Evolutionary conservation across 2,888 invertebrate species (phyloP).

Genomic region (Amiota communis): DNA sequence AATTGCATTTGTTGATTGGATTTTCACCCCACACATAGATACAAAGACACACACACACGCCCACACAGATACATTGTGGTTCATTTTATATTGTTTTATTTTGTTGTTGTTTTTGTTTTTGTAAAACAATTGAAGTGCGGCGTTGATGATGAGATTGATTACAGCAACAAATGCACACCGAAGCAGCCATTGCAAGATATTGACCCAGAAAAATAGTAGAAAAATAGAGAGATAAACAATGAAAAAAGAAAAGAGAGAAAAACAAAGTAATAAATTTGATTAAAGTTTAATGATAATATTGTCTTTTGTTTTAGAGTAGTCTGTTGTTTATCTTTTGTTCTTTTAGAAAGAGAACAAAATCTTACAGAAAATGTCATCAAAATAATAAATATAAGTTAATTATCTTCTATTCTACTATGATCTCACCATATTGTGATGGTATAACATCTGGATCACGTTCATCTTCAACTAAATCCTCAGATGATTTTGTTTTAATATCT

Average conservation of each 20-base stretch:
- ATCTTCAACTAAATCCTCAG: constrained; percentile 72
- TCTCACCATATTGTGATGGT: constrained; percentile 81
- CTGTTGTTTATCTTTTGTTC: too few species aligned
- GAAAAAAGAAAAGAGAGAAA: constrained; percentile 45
- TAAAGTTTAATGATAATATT: constrained; percentile 51
- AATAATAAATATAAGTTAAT: too few species aligned
- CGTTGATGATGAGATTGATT: constrained; percentile 65
- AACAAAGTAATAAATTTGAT: constrained; percentile 58
- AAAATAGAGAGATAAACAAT: constrained; percentile 44
- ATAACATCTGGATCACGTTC: constrained; percentile 82
- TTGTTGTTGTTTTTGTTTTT: constrained; percentile 29
- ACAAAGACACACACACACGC: neutral
- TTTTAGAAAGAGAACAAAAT: too few species aligned
- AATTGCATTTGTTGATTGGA: constrained; percentile 67
- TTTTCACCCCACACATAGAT: constrained; percentile 37
- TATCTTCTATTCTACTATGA: neutral
- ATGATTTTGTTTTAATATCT: constrained; percentile 73
- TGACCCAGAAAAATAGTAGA: constrained; percentile 34
- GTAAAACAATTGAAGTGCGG: constrained; percentile 33
- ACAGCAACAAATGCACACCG: constrained; percentile 29
- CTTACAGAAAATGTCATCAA: too few species aligned
- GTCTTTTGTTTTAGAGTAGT: too few species aligned
- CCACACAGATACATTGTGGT: constrained; percentile 40
- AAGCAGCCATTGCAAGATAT: constrained; percentile 22
- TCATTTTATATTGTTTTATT: constrained; percentile 25